Evolutionary conservation across 2,797 vertebrate genomes (phyloP).

Genomic region (Vireo griseus): DNA sequence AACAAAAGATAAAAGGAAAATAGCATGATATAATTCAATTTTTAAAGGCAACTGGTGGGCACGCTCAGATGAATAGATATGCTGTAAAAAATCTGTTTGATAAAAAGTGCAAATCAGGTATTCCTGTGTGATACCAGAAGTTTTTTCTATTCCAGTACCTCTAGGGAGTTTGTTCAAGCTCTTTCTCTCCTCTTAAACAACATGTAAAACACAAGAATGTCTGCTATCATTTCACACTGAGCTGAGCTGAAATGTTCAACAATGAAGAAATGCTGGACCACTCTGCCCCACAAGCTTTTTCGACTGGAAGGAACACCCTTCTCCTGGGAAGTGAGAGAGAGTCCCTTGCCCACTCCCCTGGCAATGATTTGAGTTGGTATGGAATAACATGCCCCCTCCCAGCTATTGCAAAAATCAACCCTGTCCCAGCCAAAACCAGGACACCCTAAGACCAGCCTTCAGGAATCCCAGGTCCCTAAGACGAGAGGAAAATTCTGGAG

Average conservation of each 20-base stretch:
- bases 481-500: background rate
- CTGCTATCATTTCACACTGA: background rate
- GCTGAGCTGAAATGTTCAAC: background rate
- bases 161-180: background rate
- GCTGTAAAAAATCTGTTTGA: background rate
- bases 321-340: background rate
- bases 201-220: background rate
- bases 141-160: background rate
- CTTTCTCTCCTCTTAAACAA: background rate
- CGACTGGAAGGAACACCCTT: background rate
- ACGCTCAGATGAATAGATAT: background rate
- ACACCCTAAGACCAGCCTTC: background rate
- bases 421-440: background rate
- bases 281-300: accelerated
- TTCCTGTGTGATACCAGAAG: background rate
- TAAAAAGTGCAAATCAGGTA: background rate
- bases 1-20: background rate
- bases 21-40: background rate
- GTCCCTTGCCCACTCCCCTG: background rate
- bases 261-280: accelerated
- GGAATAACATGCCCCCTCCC: background rate
- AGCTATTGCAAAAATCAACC: background rate
- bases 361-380: background rate
- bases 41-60: background rate
- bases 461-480: background rate